Percentiles rank a stretch among this genome's conserved stretches.
These are phyloP conservation scores for Carassius gibelio DNA, from an alignment of 2,113 vertebrate genomes.

Conservation along the genomic window DNA sequence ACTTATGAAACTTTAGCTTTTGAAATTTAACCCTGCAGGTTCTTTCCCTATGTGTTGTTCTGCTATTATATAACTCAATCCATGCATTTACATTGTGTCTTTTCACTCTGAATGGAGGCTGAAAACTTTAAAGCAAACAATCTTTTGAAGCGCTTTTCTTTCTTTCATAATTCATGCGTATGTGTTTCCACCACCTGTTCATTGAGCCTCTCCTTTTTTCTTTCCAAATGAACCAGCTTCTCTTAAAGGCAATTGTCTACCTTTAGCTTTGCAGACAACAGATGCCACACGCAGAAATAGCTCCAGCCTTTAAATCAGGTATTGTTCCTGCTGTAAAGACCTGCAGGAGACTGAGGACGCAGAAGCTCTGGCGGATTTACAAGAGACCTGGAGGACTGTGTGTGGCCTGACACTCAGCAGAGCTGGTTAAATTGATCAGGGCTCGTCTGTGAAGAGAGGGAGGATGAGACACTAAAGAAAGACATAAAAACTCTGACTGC, in stretches of 20 bases:
- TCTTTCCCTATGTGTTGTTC: not conserved
- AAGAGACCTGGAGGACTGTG: constrained; percentile 16
- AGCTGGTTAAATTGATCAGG: not conserved
- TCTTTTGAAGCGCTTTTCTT: not conserved
- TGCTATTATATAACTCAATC: not conserved
- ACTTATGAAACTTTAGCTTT: too few relatives aligned
- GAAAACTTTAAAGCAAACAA: not conserved
- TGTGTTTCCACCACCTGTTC: not conserved
- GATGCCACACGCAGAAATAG: not conserved
- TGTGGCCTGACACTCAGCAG: constrained; percentile 26
- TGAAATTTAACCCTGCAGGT: not conserved
- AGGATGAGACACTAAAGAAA: constrained; percentile 41
- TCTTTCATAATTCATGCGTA: constrained; percentile 11
- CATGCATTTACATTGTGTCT: not conserved
- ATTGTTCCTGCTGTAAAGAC: constrained; percentile 1
- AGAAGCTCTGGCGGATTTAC: not conserved
- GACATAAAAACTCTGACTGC: constrained; percentile 20
- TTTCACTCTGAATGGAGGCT: not conserved
- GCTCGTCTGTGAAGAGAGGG: not conserved
- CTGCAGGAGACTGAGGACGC: not conserved
- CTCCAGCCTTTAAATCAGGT: not conserved
- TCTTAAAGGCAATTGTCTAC: constrained; percentile 4
- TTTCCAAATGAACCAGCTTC: not conserved
- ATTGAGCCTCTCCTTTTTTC: constrained; percentile 9
- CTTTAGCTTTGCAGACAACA: constrained; percentile 2